Conservation (phyloP, 1,140 invertebrate genomes). For the Bombus vancouverensis region DNA sequence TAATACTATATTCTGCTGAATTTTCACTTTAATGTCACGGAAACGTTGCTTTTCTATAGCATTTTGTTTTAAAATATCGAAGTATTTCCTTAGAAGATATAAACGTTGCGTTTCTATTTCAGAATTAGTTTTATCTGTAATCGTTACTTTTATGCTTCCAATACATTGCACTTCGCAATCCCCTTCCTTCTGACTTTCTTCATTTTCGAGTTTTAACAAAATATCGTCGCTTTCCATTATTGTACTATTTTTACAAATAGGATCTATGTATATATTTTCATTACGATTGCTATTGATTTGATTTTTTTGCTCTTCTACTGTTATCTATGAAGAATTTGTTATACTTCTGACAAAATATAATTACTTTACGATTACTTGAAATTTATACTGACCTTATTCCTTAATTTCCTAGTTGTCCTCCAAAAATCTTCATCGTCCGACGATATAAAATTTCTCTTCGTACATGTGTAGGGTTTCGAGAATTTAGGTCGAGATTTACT, state of each 20-base stretch:
- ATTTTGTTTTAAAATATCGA: conserved; percentile 61
- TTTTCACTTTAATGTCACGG: conserved; percentile 65
- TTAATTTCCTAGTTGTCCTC: conserved; percentile 45
- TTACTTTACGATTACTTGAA: neutral
- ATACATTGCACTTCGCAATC: conserved; percentile 8
- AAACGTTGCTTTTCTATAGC: conserved; percentile 57
- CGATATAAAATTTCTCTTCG: conserved; percentile 60
- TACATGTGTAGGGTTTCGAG: conserved; percentile 58
- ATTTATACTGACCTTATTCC: conserved; percentile 40
- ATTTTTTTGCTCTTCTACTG: neutral
- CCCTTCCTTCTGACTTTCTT: neutral
- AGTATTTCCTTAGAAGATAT: conserved; percentile 59
- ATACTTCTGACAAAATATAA: neutral
- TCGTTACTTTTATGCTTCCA: conserved; percentile 76
- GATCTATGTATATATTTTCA: neutral
- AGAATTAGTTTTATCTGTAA: conserved; percentile 74
- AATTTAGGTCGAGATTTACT: conserved; percentile 67
- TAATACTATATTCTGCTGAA: conserved; percentile 51
- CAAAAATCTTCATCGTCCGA: conserved; percentile 73
- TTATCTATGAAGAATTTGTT: neutral
- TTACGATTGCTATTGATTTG: neutral
- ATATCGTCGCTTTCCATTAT: conserved; percentile 1
- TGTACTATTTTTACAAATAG: neutral
- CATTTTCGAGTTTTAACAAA: neutral
- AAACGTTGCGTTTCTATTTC: conserved; percentile 57